Conservation (phyloP, 2,797 vertebrate genomes). For the Macropus fuliginosus region DNA sequence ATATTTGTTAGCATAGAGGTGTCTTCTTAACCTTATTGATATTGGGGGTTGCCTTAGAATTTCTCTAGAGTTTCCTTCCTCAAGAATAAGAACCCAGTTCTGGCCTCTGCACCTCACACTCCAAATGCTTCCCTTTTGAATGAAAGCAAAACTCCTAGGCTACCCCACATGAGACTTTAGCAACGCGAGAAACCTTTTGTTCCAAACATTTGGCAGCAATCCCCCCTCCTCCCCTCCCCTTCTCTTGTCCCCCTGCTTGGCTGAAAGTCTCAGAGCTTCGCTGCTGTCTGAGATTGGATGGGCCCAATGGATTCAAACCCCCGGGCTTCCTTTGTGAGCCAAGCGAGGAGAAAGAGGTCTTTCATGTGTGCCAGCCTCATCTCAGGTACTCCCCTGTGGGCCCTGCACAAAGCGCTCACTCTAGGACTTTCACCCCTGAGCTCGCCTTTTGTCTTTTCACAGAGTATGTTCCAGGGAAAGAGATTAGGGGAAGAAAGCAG, state of each 20-base stretch:
- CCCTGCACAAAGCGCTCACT: background rate
- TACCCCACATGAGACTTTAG: slow-evolving; percentile 36
- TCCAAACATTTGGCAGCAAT: slow-evolving; percentile 38
- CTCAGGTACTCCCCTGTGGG: slow-evolving; percentile 61
- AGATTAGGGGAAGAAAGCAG: background rate
- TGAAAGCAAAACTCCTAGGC: slow-evolving; percentile 68
- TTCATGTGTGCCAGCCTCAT: slow-evolving; percentile 44
- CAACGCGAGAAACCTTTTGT: slow-evolving; percentile 63
- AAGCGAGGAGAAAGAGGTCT: slow-evolving; percentile 65
- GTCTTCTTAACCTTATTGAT: background rate
- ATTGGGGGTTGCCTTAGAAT: background rate
- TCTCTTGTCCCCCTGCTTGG: slow-evolving; percentile 49
- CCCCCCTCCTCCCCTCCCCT: background rate
- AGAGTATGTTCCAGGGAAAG: background rate
- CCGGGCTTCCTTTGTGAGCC: slow-evolving; percentile 51
- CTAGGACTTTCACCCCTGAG: slow-evolving; percentile 30
- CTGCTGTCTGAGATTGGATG: slow-evolving; percentile 57
- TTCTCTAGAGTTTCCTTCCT: slow-evolving; percentile 16
- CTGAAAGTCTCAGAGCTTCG: slow-evolving; percentile 25
- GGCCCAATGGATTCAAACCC: slow-evolving; percentile 66
- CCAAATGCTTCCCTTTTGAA: slow-evolving; percentile 23
- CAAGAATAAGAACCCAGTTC: slow-evolving; percentile 55
- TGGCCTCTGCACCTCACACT: slow-evolving; percentile 32
- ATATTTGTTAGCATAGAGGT: background rate
- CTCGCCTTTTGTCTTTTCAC: slow-evolving; percentile 17